Evolutionary conservation across 2,888 invertebrate genomes (phyloP).

Genomic region (Frankliniella fusca): DNA sequence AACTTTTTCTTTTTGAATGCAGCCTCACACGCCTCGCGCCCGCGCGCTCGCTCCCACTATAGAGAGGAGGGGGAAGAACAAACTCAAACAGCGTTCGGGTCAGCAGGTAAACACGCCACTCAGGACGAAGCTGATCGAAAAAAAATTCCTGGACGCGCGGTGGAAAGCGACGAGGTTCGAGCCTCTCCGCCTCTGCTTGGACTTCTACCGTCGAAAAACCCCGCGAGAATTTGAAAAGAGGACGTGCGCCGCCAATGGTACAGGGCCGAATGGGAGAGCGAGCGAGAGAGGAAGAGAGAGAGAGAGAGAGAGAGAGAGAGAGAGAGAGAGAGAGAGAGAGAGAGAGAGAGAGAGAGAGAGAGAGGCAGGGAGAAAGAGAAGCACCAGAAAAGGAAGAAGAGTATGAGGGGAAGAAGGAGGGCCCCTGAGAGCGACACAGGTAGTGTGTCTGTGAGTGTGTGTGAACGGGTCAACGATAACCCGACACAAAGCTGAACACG

Average conservation of each 20-base stretch:
- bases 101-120: not conserved
- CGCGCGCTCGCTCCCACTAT: not conserved
- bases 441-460: no score
- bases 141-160: conserved; percentile 6
- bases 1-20: no score
- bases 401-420: no score
- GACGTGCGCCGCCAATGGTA: no score
- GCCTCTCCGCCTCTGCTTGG: not conserved
- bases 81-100: not conserved
- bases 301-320: not conserved
- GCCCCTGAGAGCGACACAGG: no score
- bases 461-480: no score
- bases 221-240: not conserved
- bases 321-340: no score
- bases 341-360: no score
- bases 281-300: not conserved
- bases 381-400: no score
- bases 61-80: not conserved
- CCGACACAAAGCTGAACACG: no score
- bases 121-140: not conserved
- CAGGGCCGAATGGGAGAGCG: not conserved
- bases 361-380: no score
- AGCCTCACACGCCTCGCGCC: not conserved
- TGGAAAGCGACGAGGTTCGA: not conserved
- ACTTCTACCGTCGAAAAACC: not conserved